These are phyloP conservation scores for Yoshiicerus persimilis DNA, from an alignment of 1,140 invertebrate genomes.

Conservation along the genomic window DNA sequence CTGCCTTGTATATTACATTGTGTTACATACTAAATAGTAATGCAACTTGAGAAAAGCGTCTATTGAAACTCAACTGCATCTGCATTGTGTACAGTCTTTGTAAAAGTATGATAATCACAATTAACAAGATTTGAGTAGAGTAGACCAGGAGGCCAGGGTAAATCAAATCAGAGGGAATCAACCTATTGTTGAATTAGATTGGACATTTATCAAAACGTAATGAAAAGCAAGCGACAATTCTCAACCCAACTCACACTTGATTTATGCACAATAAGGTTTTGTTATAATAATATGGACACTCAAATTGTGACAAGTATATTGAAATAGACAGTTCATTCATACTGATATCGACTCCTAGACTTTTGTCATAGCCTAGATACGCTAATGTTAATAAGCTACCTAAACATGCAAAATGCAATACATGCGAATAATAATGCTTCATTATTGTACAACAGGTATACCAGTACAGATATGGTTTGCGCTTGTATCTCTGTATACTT, in stretches of 20 bases:
- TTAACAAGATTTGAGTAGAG: neutral
- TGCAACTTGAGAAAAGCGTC: neutral
- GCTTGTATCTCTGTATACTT: too few species aligned
- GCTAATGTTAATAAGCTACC: too few species aligned
- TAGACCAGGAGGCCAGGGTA: constrained; percentile 9
- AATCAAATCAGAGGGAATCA: neutral
- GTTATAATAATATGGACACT: neutral
- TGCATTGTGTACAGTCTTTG: neutral
- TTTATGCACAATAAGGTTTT: neutral
- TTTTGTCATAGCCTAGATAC: neutral
- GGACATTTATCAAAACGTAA: neutral
- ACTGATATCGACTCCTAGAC: too few species aligned
- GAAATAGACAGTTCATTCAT: neutral
- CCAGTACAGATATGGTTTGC: too few species aligned
- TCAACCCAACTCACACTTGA: neutral
- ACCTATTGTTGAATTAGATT: neutral
- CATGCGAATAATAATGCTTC: too few species aligned
- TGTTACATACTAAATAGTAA: neutral
- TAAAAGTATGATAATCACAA: neutral
- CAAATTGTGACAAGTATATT: neutral
- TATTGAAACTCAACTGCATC: neutral
- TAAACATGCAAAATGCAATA: too few species aligned
- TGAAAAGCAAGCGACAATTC: neutral
- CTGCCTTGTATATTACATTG: neutral
- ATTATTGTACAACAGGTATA: too few species aligned